Base-by-base conservation (phyloP, 2,113 vertebrate species). In the Aegithalos caudatus region DNA sequence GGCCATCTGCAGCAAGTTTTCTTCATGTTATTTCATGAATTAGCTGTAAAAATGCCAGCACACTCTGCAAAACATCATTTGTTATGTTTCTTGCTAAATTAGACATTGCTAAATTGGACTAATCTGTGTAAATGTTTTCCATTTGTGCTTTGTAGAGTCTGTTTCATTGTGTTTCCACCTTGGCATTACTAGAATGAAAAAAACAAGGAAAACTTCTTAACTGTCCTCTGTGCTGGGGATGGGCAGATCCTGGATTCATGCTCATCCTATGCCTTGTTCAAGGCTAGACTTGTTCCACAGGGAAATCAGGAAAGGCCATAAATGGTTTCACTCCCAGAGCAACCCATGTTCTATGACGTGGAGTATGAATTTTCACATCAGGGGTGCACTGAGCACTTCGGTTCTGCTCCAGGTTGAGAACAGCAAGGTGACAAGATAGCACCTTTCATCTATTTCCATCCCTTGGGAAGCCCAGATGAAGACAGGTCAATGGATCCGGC, bases 401-500 rank as follows among this genome's bases (percentile, higher is more conserved):
- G 4, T 24, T 83, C 18, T 54, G 10, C 38, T 29, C n/a, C 33
- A 17, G 3, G 1, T 24, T 45, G 38, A 44, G 38, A 76, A 80
- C 4, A 42, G 19, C 9, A 21, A 47, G 10, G 5, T 51, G 14
- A 42, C 2, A 45, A 54, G 12, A 25, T 7, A 50, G 7, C 21
- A 11, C 4, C 6, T 74, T 50, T 42, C 5, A 29, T 23, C 33
- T 81, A 7, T 7, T 38, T 80, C 6, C 2, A 4, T 25, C 14
- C 20, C 11, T n/a, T 83, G 24, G 27, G 9, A 89, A 78, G 13
- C 7, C 31, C 19, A 61, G 8, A 5, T 56, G 14, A 67, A 77
- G n/a, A 24, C 2, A n/a, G 11, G 14, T 44, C 2, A 3, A 11
- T 21, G 21, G 6, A 14, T 56, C 10, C n/a, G n/a, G n/a, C n/a